Percentiles rank a stretch among this genome's conserved stretches.
phyloP scores from a whole-genome alignment of 2,888 invertebrate species.

The Tubulanus polymorphus region DNA sequence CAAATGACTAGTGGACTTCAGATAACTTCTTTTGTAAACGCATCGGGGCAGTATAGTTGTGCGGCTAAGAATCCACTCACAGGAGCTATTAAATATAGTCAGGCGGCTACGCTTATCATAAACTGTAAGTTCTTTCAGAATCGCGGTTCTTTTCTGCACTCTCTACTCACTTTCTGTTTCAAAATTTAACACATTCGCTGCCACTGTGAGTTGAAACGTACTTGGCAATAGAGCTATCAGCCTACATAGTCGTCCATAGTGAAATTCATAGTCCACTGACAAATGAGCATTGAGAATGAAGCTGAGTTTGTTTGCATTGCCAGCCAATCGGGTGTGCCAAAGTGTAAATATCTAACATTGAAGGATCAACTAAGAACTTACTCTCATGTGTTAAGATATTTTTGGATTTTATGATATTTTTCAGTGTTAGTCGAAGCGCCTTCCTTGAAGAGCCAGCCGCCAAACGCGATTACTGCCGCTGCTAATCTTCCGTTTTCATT shows the following conservation, averaged over 20 bases:
- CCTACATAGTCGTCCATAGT: no score
- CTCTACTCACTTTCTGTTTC: not conserved
- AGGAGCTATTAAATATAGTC: slow-evolving; percentile 26
- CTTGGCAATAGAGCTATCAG: no score
- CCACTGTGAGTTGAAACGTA: no score
- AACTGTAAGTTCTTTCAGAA: slow-evolving; percentile 23
- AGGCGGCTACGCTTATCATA: slow-evolving; percentile 25
- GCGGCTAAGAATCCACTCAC: slow-evolving; percentile 31
- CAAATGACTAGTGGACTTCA: slow-evolving; percentile 33
- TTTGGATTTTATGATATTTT: slow-evolving; percentile 4
- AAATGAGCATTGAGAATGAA: no score
- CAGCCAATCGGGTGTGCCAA: no score
- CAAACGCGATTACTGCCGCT: slow-evolving; percentile 22
- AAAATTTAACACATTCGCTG: no score
- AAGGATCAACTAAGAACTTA: no score
- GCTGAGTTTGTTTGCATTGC: no score
- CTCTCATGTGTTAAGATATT: slow-evolving; percentile 23
- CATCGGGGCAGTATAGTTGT: slow-evolving; percentile 31
- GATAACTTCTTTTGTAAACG: slow-evolving; percentile 20
- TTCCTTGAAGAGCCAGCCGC: not conserved
- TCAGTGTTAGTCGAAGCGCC: not conserved
- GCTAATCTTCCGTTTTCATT: slow-evolving; percentile 24
- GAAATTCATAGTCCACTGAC: no score
- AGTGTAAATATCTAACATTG: no score
- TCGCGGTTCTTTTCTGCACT: not conserved